A percentile compares a stretch with the other conserved stretches of the same genome.
Evolutionary conservation across 1,140 invertebrate species (phyloP).

Genomic region (Manduca sexta): DNA sequence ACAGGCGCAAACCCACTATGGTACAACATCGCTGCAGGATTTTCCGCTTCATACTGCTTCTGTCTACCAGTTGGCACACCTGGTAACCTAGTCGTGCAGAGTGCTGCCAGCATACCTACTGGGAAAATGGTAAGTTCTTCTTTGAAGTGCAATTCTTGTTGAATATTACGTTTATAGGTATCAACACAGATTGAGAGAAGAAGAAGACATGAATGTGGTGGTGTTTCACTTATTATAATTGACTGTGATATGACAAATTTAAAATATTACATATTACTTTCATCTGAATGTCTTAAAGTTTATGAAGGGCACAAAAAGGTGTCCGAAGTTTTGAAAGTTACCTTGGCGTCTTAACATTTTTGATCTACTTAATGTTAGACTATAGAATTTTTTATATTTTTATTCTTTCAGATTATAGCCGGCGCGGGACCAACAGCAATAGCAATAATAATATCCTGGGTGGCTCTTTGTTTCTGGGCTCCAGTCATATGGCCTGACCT

Average conservation of each 20-base stretch:
- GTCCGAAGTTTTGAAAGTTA: no score
- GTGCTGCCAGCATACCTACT: slow-evolving; percentile 80
- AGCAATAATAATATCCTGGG: slow-evolving; percentile 36
- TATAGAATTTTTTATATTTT: background rate
- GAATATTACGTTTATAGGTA: no score
- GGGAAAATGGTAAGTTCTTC: slow-evolving; percentile 76
- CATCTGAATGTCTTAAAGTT: no score
- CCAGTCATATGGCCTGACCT: slow-evolving; percentile 40
- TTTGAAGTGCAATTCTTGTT: background rate
- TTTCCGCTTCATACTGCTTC: slow-evolving; percentile 82
- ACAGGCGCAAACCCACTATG: slow-evolving; percentile 84
- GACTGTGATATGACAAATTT: no score
- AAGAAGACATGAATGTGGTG: no score
- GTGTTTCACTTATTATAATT: no score
- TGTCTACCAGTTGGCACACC: slow-evolving; percentile 83
- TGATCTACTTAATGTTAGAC: no score
- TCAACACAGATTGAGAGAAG: no score
- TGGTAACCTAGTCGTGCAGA: slow-evolving; percentile 92
- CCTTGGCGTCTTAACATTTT: no score
- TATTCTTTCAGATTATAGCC: slow-evolving; percentile 44
- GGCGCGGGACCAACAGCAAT: slow-evolving; percentile 34
- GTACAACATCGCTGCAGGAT: slow-evolving; percentile 85
- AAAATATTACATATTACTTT: no score
- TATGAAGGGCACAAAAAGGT: no score
- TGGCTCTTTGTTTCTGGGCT: slow-evolving; percentile 29